These are phyloP conservation scores for Gonatopus flavifemur DNA, from an alignment of 1,140 invertebrate genomes.

Conservation along the genomic window DNA sequence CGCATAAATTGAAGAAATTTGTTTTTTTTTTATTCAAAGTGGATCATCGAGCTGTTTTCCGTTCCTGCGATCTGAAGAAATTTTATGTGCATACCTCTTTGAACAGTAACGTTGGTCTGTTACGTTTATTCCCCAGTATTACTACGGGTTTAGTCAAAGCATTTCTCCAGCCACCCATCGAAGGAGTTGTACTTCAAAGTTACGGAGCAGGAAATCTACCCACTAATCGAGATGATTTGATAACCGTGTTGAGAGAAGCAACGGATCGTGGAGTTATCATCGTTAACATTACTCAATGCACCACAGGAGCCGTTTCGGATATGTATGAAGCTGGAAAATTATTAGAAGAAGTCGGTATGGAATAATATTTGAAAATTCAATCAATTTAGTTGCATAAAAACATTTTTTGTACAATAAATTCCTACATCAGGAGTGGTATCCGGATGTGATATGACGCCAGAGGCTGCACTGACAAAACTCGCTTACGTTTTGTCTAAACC, in stretches of 20 bases:
- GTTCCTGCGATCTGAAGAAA: constrained; percentile 70
- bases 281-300: constrained; percentile 92
- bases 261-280: constrained; percentile 81
- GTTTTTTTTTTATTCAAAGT: no score
- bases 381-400: not conserved
- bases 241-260: constrained; percentile 74
- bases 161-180: constrained; percentile 81
- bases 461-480: constrained; percentile 91
- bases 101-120: constrained; percentile 80
- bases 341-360: constrained; percentile 41
- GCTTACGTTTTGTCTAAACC: constrained; percentile 86
- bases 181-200: constrained; percentile 88
- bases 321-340: constrained; percentile 79
- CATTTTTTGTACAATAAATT: no score
- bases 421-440: constrained; percentile 71
- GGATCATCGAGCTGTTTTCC: constrained; percentile 77
- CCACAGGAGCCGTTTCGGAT: constrained; percentile 71
- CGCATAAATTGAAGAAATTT: no score
- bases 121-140: constrained; percentile 90
- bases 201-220: constrained; percentile 95
- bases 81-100: constrained; percentile 79
- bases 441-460: constrained; percentile 93
- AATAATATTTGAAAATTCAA: not conserved
- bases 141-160: constrained; percentile 75
- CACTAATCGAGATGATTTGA: constrained; percentile 77